phyloP scores from a whole-genome alignment of 2,797 vertebrate genomes.

The Acropternis orthonyx region DNA sequence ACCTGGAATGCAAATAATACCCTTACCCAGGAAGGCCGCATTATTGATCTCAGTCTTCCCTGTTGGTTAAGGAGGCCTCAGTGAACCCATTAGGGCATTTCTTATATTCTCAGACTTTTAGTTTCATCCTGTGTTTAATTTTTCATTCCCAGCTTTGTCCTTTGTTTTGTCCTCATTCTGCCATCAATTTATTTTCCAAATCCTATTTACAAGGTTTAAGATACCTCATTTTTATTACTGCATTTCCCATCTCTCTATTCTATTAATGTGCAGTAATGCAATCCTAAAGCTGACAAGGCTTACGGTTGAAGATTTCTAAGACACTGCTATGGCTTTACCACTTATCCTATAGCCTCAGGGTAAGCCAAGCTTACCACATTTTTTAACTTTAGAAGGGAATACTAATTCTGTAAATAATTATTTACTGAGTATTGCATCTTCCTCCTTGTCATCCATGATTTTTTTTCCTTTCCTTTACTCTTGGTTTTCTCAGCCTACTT shows the following conservation, averaged over 20 bases:
- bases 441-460: background rate
- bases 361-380: constrained; percentile 4
- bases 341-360: background rate
- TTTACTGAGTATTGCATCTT: background rate
- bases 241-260: background rate
- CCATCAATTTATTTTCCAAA: constrained; percentile 18
- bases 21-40: background rate
- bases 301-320: background rate
- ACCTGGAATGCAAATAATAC: background rate
- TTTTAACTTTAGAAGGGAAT: background rate
- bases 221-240: background rate
- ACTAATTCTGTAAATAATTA: background rate
- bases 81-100: background rate
- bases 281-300: background rate
- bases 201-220: background rate
- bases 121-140: background rate
- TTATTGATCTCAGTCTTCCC: background rate
- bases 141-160: background rate
- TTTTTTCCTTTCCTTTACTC: background rate
- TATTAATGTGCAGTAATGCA: background rate
- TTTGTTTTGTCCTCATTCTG: constrained; percentile 42
- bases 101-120: background rate
- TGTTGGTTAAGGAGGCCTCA: background rate
- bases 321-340: background rate
- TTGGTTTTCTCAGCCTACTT: background rate